Evolutionary conservation across 2,888 invertebrate genomes (phyloP).

Genomic region (Neoaliturus tenellus): DNA sequence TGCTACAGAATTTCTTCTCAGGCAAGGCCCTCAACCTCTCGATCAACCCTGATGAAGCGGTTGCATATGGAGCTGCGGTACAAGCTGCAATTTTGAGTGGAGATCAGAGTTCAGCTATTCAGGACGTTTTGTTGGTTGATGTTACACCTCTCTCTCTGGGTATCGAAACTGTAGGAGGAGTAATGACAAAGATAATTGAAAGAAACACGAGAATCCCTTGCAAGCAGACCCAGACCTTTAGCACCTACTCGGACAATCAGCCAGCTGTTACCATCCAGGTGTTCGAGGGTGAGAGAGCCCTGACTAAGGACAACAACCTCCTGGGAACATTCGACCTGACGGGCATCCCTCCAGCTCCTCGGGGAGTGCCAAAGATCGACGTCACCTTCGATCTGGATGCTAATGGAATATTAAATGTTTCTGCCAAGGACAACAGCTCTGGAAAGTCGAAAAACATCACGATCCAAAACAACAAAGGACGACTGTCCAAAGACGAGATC

Average conservation of each 20-base stretch:
- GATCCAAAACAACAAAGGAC: slow-evolving; percentile 73
- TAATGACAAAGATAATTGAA: slow-evolving; percentile 77
- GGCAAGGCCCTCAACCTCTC: slow-evolving; percentile 83
- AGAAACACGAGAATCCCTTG: slow-evolving; percentile 70
- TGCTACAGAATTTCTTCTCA: slow-evolving; percentile 79
- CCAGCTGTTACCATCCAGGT: slow-evolving; percentile 72
- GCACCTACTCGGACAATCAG: slow-evolving; percentile 76
- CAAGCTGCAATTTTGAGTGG: slow-evolving; percentile 87
- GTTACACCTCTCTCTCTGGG: slow-evolving; percentile 70
- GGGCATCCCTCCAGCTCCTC: slow-evolving; percentile 68
- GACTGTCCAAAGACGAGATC: slow-evolving; percentile 73
- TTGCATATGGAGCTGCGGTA: slow-evolving; percentile 88
- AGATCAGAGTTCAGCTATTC: slow-evolving; percentile 77
- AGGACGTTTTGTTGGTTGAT: slow-evolving; percentile 83
- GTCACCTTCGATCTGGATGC: slow-evolving; percentile 84
- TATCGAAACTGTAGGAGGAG: slow-evolving; percentile 85
- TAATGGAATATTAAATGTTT: slow-evolving; percentile 72
- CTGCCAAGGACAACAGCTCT: slow-evolving; percentile 71
- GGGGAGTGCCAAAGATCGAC: slow-evolving; percentile 77
- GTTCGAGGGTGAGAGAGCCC: slow-evolving; percentile 71
- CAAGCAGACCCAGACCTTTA: slow-evolving; percentile 69
- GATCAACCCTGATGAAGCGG: slow-evolving; percentile 87
- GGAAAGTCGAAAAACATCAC: slow-evolving; percentile 72
- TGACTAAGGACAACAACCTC: slow-evolving; percentile 69
- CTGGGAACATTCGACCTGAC: slow-evolving; percentile 67